A percentile compares a stretch with the other conserved stretches of the same genome.
These are phyloP conservation scores for Tribolium castaneum DNA, from an alignment of 1,140 invertebrate genomes.

Conservation along the genomic window DNA sequence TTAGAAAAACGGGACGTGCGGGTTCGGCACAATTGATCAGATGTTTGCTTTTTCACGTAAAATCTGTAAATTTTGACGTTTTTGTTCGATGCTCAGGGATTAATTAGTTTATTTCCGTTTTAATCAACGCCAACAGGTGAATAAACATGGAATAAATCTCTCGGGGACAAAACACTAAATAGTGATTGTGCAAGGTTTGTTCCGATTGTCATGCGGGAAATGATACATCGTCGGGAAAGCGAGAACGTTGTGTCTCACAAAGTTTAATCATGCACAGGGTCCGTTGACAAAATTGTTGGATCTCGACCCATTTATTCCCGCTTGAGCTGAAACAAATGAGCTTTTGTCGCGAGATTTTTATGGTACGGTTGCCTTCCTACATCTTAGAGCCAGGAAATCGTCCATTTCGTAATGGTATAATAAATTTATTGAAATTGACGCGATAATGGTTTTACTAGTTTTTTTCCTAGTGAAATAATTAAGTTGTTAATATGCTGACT, in stretches of 20 bases:
- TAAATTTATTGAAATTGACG: neutral
- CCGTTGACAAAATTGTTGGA: neutral
- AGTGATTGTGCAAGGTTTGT: neutral
- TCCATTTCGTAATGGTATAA: neutral
- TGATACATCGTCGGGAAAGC: neutral
- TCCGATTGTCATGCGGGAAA: neutral
- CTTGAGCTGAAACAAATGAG: neutral
- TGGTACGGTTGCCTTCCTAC: too few relatives aligned
- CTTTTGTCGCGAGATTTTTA: neutral
- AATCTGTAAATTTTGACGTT: neutral
- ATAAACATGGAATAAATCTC: constrained; percentile 5
- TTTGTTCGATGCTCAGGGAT: neutral
- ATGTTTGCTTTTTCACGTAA: too few relatives aligned
- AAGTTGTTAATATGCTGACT: neutral
- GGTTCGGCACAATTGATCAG: neutral
- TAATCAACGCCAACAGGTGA: constrained; percentile 9
- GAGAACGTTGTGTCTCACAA: neutral
- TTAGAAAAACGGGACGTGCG: neutral
- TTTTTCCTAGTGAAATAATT: neutral
- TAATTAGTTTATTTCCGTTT: constrained; percentile 8
- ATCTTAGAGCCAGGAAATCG: neutral
- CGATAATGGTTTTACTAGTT: neutral
- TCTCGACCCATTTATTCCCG: neutral
- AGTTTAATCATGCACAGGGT: neutral
- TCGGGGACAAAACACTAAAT: neutral